A percentile compares a stretch with the other conserved stretches of the same genome.
Evolutionary conservation across 2,113 vertebrate genomes (phyloP).

Genomic region (Mixornis gularis): DNA sequence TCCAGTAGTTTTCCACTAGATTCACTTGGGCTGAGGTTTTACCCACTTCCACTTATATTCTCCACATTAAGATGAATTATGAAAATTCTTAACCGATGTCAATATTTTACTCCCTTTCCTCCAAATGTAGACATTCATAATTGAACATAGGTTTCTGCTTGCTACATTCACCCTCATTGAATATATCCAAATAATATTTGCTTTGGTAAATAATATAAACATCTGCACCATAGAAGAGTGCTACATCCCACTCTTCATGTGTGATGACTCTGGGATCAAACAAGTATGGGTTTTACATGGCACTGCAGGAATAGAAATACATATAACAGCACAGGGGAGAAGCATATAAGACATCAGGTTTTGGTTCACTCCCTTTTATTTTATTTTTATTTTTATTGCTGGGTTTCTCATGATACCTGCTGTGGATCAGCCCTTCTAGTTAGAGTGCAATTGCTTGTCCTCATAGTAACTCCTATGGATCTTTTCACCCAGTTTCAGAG

Average conservation of each 20-base stretch:
- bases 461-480: accelerated
- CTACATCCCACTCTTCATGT: not conserved
- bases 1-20: not conserved
- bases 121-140: not conserved
- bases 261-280: not conserved
- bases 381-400: not conserved
- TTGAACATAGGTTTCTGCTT: not conserved
- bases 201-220: not conserved
- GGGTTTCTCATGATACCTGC: not conserved
- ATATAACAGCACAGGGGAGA: not conserved
- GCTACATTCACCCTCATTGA: not conserved
- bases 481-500: not conserved
- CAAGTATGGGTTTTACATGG: accelerated
- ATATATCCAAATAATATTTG: not conserved
- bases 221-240: not conserved
- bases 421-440: not conserved
- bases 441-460: not conserved
- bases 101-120: not conserved
- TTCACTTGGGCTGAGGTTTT: conserved; percentile 9
- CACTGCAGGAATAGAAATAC: not conserved
- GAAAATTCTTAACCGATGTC: not conserved
- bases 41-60: not conserved
- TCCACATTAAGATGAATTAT: not conserved
- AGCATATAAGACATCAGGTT: not conserved
- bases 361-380: not conserved